phyloP scores from a whole-genome alignment of 2,113 vertebrate genomes.

The Myiozetetes cayanensis region DNA sequence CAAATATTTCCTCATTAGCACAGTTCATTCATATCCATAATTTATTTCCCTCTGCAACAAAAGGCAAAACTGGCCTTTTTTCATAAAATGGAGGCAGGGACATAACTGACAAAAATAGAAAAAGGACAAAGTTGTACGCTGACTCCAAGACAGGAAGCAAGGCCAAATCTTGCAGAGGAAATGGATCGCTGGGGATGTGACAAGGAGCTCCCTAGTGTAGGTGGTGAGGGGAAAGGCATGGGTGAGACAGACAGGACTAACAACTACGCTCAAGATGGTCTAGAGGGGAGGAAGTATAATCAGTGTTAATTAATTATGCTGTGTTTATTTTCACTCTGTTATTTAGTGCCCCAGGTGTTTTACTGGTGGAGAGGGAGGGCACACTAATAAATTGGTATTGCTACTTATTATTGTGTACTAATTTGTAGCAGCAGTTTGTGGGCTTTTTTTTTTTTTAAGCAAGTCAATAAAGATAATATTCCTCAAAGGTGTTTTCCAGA shows the following conservation, averaged over 20 bases:
- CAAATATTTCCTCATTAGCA: neutral
- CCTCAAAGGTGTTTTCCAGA: conserved; percentile 76
- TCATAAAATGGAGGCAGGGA: neutral
- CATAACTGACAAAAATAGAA: neutral
- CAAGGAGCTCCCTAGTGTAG: neutral
- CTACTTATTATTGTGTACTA: conserved; percentile 59
- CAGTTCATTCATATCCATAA: neutral
- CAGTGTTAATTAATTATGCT: conserved; percentile 43
- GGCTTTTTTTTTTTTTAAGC: conserved; percentile 54
- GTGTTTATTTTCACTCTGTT: conserved; percentile 59
- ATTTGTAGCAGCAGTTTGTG: conserved; percentile 53
- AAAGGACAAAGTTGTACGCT: neutral
- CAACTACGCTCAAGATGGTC: neutral
- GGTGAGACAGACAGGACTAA: neutral
- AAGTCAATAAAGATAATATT: conserved; percentile 79
- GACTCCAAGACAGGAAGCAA: accelerated
- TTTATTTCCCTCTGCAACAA: neutral
- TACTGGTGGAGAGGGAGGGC: conserved; percentile 43
- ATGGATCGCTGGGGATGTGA: neutral
- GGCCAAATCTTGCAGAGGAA: neutral
- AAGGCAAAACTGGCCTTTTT: neutral
- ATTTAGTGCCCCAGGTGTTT: conserved; percentile 55
- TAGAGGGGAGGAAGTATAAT: conserved; percentile 22
- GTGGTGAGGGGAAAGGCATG: neutral
- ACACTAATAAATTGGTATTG: conserved; percentile 57